Conservation (phyloP, 2,113 vertebrate species). For the Taxidea taxus region DNA sequence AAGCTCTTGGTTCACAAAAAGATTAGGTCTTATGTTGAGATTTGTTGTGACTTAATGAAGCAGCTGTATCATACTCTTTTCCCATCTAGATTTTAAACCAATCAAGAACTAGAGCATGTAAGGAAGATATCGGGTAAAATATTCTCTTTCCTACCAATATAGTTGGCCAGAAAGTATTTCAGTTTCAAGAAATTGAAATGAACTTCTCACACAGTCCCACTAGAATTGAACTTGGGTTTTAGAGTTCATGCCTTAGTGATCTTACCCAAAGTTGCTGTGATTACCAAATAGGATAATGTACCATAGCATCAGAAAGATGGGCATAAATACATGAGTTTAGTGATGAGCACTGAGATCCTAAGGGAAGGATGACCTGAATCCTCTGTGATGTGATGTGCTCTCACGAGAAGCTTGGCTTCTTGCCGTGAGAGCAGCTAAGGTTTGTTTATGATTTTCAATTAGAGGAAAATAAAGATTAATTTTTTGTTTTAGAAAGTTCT, state of each 20-base stretch:
- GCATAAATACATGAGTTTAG: neutral
- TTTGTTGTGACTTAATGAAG: neutral
- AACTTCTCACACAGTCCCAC: neutral
- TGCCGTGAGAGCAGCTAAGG: neutral
- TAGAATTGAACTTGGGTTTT: neutral
- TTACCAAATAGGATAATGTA: neutral
- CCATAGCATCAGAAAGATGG: neutral
- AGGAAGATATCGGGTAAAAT: neutral
- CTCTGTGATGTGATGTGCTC: accelerated
- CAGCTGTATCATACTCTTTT: neutral
- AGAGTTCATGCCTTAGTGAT: neutral
- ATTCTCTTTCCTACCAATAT: neutral
- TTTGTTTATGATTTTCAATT: neutral
- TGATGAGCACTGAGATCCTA: neutral
- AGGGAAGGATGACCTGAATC: neutral
- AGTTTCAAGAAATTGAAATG: neutral
- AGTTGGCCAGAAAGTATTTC: neutral
- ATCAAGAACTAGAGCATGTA: neutral
- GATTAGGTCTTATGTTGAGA: neutral
- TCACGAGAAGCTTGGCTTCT: neutral
- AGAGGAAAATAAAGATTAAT: neutral
- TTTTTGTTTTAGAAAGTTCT: neutral
- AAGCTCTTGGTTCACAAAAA: neutral
- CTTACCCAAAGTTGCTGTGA: neutral
- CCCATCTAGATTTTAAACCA: neutral